These are phyloP conservation scores for Rhagium mordax DNA, from an alignment of 2,888 invertebrate species.

Conservation along the genomic window DNA sequence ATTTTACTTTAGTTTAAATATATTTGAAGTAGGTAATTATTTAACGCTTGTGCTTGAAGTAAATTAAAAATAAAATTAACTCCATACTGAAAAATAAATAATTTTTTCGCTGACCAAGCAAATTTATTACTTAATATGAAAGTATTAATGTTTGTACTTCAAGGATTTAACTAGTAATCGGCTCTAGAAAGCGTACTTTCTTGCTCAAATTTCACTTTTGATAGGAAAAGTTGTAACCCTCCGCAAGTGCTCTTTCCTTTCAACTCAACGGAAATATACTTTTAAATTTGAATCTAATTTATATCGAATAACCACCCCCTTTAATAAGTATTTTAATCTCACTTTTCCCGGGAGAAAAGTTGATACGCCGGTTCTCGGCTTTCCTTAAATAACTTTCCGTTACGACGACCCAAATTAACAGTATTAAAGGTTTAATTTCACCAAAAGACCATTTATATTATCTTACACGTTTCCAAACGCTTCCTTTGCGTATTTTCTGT, in stretches of 20 bases:
- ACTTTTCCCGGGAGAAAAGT: conserved; percentile 31
- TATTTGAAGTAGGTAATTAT: no score
- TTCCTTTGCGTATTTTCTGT: conserved; percentile 21
- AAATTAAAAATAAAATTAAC: no score
- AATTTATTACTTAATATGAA: no score
- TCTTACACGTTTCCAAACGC: conserved; percentile 29
- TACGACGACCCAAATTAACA: conserved; percentile 29
- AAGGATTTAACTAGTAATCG: not conserved
- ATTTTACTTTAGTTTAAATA: no score
- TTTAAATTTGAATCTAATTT: conserved; percentile 24
- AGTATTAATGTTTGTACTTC: no score
- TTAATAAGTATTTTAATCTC: conserved; percentile 31
- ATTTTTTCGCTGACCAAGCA: no score
- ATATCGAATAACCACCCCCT: conserved; percentile 24
- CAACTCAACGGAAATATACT: not conserved
- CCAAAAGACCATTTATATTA: conserved; percentile 34
- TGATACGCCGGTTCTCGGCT: conserved; percentile 25
- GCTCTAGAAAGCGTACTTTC: no score
- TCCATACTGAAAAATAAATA: no score
- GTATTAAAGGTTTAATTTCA: conserved; percentile 31
- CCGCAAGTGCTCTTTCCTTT: not conserved
- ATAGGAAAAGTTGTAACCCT: not conserved
- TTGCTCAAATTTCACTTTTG: no score
- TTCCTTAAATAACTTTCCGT: conserved; percentile 33
- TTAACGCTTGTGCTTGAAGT: no score